Evolutionary conservation across 2,113 vertebrate species (phyloP).

Genomic region (Oreochromis tanganicae): DNA sequence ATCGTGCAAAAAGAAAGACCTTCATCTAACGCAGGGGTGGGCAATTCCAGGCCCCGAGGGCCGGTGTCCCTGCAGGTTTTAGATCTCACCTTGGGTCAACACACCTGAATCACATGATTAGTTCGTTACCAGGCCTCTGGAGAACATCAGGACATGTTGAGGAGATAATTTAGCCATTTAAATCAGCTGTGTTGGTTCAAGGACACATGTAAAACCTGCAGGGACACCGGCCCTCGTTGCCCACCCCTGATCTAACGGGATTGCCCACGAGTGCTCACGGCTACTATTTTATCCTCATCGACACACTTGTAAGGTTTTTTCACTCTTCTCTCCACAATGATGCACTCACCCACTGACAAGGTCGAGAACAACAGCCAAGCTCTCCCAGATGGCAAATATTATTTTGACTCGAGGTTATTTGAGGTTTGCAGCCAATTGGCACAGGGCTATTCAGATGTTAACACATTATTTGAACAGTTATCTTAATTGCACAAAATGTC

Average conservation of each 20-base stretch:
- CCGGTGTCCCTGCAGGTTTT: no score
- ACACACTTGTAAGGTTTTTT: neutral
- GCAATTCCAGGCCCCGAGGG: no score
- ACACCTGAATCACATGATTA: no score
- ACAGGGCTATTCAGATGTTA: slow-evolving; percentile 15
- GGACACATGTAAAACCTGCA: no score
- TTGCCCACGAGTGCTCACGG: neutral
- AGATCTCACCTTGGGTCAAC: no score
- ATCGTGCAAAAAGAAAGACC: neutral
- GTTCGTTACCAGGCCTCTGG: no score
- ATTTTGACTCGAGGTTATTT: neutral
- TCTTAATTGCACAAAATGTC: slow-evolving; percentile 16
- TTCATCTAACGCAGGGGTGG: neutral
- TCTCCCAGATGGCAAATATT: neutral
- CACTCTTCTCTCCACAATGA: neutral
- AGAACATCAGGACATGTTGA: no score
- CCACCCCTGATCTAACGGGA: no score
- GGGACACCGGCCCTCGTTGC: no score
- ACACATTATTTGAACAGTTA: neutral
- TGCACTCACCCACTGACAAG: neutral
- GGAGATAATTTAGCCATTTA: no score
- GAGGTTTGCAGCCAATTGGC: neutral
- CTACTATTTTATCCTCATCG: neutral
- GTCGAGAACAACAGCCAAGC: neutral
- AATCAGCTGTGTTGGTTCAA: no score